These are phyloP conservation scores for Sylvilagus bachmani DNA, from an alignment of 2,113 vertebrate species.

Conservation along the genomic window DNA sequence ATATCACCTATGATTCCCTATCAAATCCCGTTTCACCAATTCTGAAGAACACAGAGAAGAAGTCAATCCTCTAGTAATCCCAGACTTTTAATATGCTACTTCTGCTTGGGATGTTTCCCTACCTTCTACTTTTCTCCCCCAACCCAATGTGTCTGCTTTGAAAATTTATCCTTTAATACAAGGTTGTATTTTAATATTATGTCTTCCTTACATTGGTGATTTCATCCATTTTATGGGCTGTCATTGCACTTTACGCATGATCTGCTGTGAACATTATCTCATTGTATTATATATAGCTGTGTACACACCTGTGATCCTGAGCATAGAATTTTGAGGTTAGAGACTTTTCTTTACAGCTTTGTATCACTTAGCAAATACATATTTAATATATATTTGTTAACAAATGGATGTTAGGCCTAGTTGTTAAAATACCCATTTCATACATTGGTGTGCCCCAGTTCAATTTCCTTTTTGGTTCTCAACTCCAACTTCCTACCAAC, in stretches of 20 bases:
- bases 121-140: not conserved
- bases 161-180: not conserved
- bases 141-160: not conserved
- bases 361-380: not conserved
- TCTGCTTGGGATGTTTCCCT: not conserved
- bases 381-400: not conserved
- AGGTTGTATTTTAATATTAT: not conserved
- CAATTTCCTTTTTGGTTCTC: too few relatives aligned
- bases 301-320: too few relatives aligned
- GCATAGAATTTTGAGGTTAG: not conserved
- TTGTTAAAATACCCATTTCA: too few relatives aligned
- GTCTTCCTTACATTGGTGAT: not conserved
- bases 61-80: not conserved
- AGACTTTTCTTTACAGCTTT: not conserved
- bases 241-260: not conserved
- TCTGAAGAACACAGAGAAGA: not conserved
- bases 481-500: too few relatives aligned
- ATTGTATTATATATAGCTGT: not conserved
- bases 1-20: rapidly evolving
- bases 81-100: not conserved
- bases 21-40: not conserved
- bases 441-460: too few relatives aligned
- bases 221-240: too few relatives aligned
- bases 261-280: not conserved
- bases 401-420: too few relatives aligned